Base-by-base conservation (phyloP, 2,113 vertebrate species). In the Ifrita kowaldi region DNA sequence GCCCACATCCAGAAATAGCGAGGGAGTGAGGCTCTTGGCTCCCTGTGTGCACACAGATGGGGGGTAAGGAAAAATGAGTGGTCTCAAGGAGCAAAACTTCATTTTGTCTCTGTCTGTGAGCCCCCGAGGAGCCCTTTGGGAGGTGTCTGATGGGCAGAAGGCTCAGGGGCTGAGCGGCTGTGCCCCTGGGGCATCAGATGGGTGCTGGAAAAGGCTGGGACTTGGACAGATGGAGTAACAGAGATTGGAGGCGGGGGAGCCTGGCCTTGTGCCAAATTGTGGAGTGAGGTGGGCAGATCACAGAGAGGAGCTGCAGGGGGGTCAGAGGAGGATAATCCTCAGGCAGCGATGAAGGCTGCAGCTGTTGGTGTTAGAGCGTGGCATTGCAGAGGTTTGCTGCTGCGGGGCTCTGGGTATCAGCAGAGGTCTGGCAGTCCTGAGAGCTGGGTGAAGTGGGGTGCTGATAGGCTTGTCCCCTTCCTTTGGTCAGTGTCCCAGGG, bases 281-380 rank as follows among this genome's bases (percentile, higher is more conserved):
- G 83, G 55, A 47, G 3, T 39, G 52, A 55, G 89, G 17, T 81
- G 80, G 88, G 63, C 82, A 95, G 94, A 93, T 62, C 64, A 37
- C 60, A 62, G 85, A 13, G 75, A 33, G 63, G 63, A 93, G 85
- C 79, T 69, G 78, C 8, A 74, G 35, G 19, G 13, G 18, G 90
- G 71, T 92, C 90, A 94, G 42, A 75, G 92, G 35, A 88, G 92
- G 90, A 91, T 96, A 94, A 92, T 96, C 90, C 88, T 70, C 39
- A 13, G 71, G 71, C 16, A 0, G 15, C 0, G 1, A 33, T 32
- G 74, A 33, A 63, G 93, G 78, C 87, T 87, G 90, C 95, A 93
- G 95, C 92, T 93, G 94, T 84, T 74, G 35, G 19, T 65, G 67
- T 73, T 22, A 13, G 35, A 84, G 77, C 1, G 1, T 64, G 87